Evolutionary conservation across 2,113 vertebrate genomes (phyloP).

Genomic region (Ptilonorhynchus violaceus): DNA sequence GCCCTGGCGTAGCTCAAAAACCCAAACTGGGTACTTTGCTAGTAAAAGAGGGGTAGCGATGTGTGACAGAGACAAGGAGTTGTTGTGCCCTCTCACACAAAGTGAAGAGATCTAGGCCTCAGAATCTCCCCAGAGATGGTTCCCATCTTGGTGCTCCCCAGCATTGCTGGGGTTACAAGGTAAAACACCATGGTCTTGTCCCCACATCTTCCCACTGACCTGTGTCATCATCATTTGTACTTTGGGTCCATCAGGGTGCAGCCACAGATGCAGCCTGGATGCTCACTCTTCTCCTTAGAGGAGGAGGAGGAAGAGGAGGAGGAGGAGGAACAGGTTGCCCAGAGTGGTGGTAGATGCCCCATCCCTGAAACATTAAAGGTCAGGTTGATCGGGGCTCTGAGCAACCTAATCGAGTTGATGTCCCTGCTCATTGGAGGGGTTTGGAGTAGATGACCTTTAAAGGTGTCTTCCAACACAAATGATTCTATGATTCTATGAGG

Average conservation of each 20-base stretch:
- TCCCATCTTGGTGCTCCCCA: not conserved
- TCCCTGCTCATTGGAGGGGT: not conserved
- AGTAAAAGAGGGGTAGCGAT: not conserved
- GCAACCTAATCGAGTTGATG: accelerated
- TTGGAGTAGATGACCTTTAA: not conserved
- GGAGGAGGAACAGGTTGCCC: not conserved
- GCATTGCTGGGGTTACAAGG: accelerated
- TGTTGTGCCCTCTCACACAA: not conserved
- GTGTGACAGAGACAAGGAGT: not conserved
- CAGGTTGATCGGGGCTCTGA: not conserved
- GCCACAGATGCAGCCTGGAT: accelerated
- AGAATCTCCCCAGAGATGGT: not conserved
- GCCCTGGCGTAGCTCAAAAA: not conserved
- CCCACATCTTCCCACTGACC: not conserved
- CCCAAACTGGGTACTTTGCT: not conserved
- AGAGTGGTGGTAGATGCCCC: accelerated
- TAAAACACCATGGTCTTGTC: not conserved
- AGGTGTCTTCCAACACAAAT: not conserved
- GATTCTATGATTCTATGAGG: not conserved
- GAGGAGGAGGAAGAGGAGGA: not conserved
- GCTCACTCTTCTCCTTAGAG: not conserved
- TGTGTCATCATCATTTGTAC: not conserved
- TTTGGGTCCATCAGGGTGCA: not conserved
- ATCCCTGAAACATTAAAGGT: not conserved
- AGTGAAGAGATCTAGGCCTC: not conserved